Percentiles rank a stretch among this genome's conserved stretches.
Conservation (phyloP, 1,140 invertebrate genomes). For the Dolichoris vasculosae region DNA sequence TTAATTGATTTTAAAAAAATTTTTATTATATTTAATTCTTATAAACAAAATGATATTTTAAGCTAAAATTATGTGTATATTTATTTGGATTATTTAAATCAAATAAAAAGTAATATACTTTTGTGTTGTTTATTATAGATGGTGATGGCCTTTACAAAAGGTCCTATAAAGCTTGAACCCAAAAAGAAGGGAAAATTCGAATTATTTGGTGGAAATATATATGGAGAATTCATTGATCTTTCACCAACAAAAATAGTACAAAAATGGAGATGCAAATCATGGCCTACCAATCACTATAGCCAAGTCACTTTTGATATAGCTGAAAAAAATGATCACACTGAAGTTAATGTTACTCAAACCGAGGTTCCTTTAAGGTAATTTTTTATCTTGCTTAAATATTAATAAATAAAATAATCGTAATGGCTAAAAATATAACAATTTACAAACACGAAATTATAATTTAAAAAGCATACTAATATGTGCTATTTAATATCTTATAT, state of each 20-base stretch:
- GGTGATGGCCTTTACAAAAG: conserved; percentile 92
- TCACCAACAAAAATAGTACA: conserved; percentile 91
- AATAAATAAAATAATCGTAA: not conserved
- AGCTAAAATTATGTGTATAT: not conserved
- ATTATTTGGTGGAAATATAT: conserved; percentile 93
- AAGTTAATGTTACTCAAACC: conserved; percentile 86
- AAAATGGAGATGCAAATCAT: conserved; percentile 95
- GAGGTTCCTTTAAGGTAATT: conserved; percentile 83
- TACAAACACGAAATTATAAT: not conserved
- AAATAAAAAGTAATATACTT: not conserved
- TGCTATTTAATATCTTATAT: not conserved
- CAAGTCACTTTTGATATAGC: conserved; percentile 88
- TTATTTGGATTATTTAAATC: no score
- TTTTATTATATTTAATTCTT: no score
- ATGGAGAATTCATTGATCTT: conserved; percentile 90
- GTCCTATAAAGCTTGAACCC: conserved; percentile 85
- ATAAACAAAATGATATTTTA: no score
- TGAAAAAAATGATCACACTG: conserved; percentile 89
- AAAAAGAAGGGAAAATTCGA: conserved; percentile 91
- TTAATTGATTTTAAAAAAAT: no score
- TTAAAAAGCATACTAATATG: not conserved
- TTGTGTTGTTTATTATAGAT: conserved; percentile 74
- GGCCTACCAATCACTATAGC: conserved; percentile 95
- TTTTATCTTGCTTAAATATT: conserved; percentile 38
- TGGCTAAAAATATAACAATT: not conserved